These are phyloP conservation scores for Salarias fasciatus DNA, from an alignment of 2,797 vertebrate species.

Conservation along the genomic window DNA sequence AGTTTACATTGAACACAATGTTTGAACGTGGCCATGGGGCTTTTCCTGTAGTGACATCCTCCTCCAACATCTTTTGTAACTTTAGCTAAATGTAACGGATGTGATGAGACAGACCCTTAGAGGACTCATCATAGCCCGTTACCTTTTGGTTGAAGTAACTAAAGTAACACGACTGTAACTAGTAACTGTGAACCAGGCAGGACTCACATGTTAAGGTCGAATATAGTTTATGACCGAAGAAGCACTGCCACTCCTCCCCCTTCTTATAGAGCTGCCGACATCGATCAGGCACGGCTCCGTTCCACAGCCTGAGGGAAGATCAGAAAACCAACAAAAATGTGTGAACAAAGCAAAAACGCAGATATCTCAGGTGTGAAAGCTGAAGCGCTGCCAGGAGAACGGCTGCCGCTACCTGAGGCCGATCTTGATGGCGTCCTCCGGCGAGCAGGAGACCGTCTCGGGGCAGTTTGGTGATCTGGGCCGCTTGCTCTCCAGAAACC, in stretches of 20 bases:
- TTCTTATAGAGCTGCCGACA: conserved; percentile 84
- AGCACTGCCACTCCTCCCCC: conserved; percentile 89
- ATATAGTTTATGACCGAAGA: conserved; percentile 86
- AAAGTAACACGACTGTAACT: too few relatives aligned
- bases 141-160: too few relatives aligned
- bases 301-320: conserved; percentile 83
- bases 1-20: too few relatives aligned
- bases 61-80: too few relatives aligned
- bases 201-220: conserved; percentile 85
- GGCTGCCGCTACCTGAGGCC: conserved; percentile 80
- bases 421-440: conserved; percentile 85
- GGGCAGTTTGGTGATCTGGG: conserved; percentile 81
- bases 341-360: background rate
- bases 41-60: too few relatives aligned
- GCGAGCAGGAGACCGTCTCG: conserved; percentile 82
- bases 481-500: conserved; percentile 87
- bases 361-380: too few relatives aligned
- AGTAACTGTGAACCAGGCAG: background rate
- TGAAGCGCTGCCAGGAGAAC: too few relatives aligned
- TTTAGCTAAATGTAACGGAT: too few relatives aligned
- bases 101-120: too few relatives aligned
- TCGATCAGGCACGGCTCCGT: conserved; percentile 84
- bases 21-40: too few relatives aligned
- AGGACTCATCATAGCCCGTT: too few relatives aligned
- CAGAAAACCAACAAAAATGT: background rate